These are phyloP conservation scores for Schizaphis graminum DNA, from an alignment of 2,888 invertebrate genomes.

Conservation along the genomic window DNA sequence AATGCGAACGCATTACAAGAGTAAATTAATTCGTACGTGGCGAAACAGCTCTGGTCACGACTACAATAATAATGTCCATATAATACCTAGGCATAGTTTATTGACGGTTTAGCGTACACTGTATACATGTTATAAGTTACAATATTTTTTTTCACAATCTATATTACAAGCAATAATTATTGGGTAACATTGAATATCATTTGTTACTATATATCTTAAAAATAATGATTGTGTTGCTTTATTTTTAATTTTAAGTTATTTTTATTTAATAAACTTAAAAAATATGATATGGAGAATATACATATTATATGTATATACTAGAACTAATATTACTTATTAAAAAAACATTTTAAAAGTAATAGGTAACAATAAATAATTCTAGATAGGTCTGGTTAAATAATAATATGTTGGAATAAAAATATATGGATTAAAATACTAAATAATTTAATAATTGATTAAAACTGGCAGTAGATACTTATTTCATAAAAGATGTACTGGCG, in stretches of 20 bases:
- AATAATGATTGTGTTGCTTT: not conserved
- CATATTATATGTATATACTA: not conserved
- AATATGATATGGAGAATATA: not conserved
- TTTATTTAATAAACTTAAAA: not conserved
- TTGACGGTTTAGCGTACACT: not conserved
- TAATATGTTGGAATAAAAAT: not conserved
- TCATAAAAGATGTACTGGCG: too few species aligned
- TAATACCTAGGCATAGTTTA: not conserved
- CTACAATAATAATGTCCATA: not conserved
- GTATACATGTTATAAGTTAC: not conserved
- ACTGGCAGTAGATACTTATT: too few species aligned
- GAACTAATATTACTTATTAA: not conserved
- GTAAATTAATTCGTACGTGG: constrained; percentile 8
- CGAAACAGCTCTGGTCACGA: not conserved
- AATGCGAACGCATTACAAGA: not conserved
- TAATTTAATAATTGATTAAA: not conserved
- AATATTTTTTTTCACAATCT: not conserved
- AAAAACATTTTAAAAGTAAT: not conserved
- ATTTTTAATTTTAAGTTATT: not conserved
- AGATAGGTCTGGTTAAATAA: not conserved
- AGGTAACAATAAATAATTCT: not conserved
- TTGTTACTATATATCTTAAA: not conserved
- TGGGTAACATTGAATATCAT: not conserved
- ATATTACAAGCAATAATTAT: not conserved
- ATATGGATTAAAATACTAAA: not conserved